Evolutionary conservation across 2,113 vertebrate genomes (phyloP).

Genomic region (Sylvia atricapilla): DNA sequence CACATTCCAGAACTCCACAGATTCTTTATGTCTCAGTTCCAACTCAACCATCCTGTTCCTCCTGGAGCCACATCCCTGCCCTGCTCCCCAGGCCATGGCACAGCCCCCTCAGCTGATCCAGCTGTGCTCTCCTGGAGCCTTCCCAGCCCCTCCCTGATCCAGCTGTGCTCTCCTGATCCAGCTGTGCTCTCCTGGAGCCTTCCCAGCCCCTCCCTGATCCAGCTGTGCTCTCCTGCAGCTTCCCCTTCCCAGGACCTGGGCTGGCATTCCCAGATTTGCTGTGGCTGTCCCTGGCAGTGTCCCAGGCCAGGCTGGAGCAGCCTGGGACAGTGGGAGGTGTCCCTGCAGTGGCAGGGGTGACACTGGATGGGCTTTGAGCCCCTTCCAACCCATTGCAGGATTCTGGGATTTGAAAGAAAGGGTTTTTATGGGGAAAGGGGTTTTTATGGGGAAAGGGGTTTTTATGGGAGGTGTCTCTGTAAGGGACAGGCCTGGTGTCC

Average conservation of each 20-base stretch:
- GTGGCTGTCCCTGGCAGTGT: background rate
- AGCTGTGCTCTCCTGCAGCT: background rate
- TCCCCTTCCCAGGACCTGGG: background rate
- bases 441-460: background rate
- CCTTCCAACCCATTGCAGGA: background rate
- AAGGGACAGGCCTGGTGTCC: background rate
- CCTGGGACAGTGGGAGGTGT: background rate
- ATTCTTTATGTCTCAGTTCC: background rate
- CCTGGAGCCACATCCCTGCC: background rate
- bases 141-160: too few species aligned
- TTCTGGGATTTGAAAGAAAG: background rate
- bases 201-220: background rate
- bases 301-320: background rate
- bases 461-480: background rate
- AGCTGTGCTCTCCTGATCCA: background rate
- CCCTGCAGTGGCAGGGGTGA: background rate
- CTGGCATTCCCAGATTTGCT: too few species aligned
- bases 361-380: rapidly evolving
- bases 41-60: background rate
- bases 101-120: background rate
- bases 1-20: background rate
- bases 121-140: background rate
- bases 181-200: background rate
- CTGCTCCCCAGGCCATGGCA: background rate
- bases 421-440: background rate